Base-by-base conservation (phyloP, 2,888 invertebrate genomes). In the Perizoma flavofasciatum region DNA sequence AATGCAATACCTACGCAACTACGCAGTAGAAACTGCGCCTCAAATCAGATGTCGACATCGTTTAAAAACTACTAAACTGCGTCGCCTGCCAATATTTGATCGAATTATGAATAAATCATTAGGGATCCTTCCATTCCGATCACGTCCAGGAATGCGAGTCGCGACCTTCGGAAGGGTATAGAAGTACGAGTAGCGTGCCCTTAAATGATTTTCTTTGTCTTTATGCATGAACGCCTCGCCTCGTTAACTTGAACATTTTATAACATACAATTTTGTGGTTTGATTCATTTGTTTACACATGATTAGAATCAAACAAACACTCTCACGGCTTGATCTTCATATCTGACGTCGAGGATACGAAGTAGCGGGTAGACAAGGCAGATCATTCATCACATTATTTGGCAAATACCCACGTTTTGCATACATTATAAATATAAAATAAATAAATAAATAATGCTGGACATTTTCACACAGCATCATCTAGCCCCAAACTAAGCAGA, bases 101-200 rank as follows among this genome's bases (percentile, higher is more conserved):
- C 65, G 66, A 61, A 59, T 39, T 49, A 59, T 61, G 59, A 59
- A 59, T 62, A 62, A 62, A 58, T 3, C 61, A 62, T 62, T 35
- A 11, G 40, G 48, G 34, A 44, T 44, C 50, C 44, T 61, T 55
- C 62, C 66, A 72, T 75, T 71, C 69, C 56, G 59, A 72, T 73
- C 76, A 78, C 79, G 79, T 71, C 68, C 62, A 59, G 66, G 68
- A 67, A 73, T 66, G 69, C 66, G 45, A 53, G 37, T 45, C 32
- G 22, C 48, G 78, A 72, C 85, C 85, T 85, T 85, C 81, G 67
- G 53, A 64, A 81, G 79, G 81, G 79, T 66, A 68, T 64, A 54
- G 34, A 46, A 55, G 63, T 54, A 61, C 61, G 22, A 22, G 53
- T 49, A 56, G 22, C 63, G 61, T 73, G 73, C 73, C 78, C 75